A percentile compares a stretch with the other conserved stretches of the same genome.
phyloP scores from a whole-genome alignment of 2,797 vertebrate species.

The Amblyopsis hoosieri region DNA sequence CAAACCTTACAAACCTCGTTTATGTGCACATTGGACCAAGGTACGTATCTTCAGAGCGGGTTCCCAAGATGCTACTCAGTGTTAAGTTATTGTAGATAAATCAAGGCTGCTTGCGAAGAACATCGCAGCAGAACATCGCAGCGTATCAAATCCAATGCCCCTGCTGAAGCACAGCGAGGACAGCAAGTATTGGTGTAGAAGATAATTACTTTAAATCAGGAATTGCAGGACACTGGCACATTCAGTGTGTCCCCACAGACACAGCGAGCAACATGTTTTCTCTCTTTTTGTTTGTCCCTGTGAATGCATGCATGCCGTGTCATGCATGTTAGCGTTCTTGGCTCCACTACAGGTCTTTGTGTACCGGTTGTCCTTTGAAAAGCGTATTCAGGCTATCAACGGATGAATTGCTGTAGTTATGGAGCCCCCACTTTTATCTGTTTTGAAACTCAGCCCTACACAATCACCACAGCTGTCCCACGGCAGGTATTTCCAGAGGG shows the following conservation, averaged over 20 bases:
- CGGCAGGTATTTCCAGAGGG: background rate
- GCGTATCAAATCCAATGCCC: constrained; percentile 34
- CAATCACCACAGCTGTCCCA: background rate
- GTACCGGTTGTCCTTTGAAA: constrained; percentile 34
- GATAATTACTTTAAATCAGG: constrained; percentile 45
- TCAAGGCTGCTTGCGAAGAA: constrained; percentile 38
- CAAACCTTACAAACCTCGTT: constrained; percentile 22
- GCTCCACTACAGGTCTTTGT: constrained; percentile 49
- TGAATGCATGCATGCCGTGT: constrained; percentile 39
- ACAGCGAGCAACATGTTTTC: constrained; percentile 23
- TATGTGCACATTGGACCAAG: constrained; percentile 24
- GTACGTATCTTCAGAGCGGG: constrained; percentile 25
- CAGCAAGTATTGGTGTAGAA: constrained; percentile 31
- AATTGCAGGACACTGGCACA: constrained; percentile 16
- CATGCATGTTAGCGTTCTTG: constrained; percentile 55
- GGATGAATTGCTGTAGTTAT: constrained; percentile 50
- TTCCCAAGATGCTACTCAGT: constrained; percentile 23
- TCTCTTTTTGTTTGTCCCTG: background rate
- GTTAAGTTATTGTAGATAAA: constrained; percentile 57
- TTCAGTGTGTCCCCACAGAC: constrained; percentile 19
- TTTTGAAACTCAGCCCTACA: constrained; percentile 3
- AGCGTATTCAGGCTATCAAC: constrained; percentile 48
- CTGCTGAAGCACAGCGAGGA: constrained; percentile 11
- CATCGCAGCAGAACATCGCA: constrained; percentile 26
- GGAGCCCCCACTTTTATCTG: constrained; percentile 34